Evolutionary conservation across 1,140 invertebrate genomes (phyloP).

Genomic region (Asbolus verrucosus): DNA sequence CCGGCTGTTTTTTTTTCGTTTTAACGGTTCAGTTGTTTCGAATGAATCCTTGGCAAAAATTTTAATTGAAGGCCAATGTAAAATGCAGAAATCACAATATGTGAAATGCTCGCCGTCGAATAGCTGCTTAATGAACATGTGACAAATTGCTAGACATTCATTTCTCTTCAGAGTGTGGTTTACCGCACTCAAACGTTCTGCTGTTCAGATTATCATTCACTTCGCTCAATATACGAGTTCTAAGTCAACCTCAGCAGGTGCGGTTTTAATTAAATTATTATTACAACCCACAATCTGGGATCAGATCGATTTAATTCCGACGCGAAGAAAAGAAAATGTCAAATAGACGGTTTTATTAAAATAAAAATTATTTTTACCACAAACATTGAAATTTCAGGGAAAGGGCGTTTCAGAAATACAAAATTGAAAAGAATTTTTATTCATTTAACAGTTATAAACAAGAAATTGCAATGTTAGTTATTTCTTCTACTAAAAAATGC

Average conservation of each 20-base stretch:
- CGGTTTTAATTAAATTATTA: constrained; percentile 24
- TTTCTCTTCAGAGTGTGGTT: neutral
- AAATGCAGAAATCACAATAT: too few relatives aligned
- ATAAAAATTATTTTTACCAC: too few relatives aligned
- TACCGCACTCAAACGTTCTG: constrained; percentile 3
- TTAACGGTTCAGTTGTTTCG: too few relatives aligned
- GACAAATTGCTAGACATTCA: neutral
- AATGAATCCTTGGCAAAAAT: too few relatives aligned
- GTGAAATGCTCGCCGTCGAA: too few relatives aligned
- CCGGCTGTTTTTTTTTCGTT: neutral
- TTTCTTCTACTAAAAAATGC: too few relatives aligned
- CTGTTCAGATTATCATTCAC: neutral
- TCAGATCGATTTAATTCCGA: neutral
- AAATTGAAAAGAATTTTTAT: too few relatives aligned
- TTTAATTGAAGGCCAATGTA: too few relatives aligned
- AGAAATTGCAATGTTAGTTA: too few relatives aligned
- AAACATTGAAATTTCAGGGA: too few relatives aligned
- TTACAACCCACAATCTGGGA: neutral
- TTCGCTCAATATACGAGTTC: constrained; percentile 4
- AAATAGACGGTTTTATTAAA: neutral
- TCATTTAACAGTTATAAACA: too few relatives aligned
- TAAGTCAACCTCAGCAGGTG: constrained; percentile 15
- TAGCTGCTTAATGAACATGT: neutral
- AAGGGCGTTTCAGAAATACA: too few relatives aligned
- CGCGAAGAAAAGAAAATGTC: neutral